phyloP scores from a whole-genome alignment of 2,113 vertebrate species.

The Oreochromis aureus region DNA sequence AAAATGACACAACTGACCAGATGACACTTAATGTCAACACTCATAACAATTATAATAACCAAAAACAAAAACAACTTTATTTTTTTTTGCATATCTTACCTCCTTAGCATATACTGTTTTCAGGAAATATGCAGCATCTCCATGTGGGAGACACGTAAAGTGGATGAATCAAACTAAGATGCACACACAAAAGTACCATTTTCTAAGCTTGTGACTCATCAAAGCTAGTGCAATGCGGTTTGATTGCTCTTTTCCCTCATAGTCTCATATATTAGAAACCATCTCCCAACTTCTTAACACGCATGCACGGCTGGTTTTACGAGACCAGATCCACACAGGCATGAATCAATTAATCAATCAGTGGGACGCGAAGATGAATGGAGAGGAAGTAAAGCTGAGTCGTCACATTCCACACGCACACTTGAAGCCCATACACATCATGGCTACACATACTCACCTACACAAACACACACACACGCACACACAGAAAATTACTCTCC shows the following conservation, averaged over 20 bases:
- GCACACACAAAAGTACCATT: background rate
- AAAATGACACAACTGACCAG: background rate
- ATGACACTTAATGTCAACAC: background rate
- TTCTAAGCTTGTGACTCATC: slow-evolving; percentile 6
- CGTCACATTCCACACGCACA: slow-evolving; percentile 68
- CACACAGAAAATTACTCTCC: background rate
- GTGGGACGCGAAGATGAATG: slow-evolving; percentile 22
- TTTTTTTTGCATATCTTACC: background rate
- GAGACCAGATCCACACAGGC: background rate
- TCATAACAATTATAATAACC: background rate
- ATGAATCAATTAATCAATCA: background rate
- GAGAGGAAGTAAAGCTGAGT: slow-evolving; percentile 43
- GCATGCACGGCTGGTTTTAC: background rate
- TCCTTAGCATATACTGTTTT: background rate
- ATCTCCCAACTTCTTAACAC: background rate
- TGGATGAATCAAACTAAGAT: background rate
- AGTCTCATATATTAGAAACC: background rate
- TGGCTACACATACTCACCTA: background rate
- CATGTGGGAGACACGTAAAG: background rate
- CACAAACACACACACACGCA: background rate
- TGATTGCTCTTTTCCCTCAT: background rate
- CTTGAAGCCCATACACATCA: slow-evolving; percentile 30
- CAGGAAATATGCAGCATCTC: background rate
- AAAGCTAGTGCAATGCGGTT: background rate
- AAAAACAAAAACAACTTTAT: background rate